Percentiles rank a stretch among this genome's conserved stretches.
These are phyloP conservation scores for Passerculus sandwichensis DNA, from an alignment of 2,797 vertebrate species.

Conservation along the genomic window DNA sequence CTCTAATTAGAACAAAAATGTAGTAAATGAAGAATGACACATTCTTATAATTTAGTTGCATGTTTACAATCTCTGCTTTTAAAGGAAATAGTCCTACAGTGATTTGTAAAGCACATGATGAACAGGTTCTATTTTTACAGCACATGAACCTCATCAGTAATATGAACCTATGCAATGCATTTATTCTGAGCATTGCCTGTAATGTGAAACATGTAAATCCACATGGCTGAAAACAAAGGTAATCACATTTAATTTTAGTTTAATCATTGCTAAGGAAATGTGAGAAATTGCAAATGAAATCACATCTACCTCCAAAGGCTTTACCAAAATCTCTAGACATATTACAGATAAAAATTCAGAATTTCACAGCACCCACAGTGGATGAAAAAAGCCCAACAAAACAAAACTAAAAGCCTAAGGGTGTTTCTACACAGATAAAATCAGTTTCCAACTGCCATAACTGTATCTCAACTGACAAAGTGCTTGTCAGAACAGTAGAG, in stretches of 20 bases:
- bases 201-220: constrained; percentile 26
- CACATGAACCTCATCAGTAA: constrained; percentile 22
- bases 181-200: constrained; percentile 29
- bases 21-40: neutral
- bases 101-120: neutral
- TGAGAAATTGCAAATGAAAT: constrained; percentile 6
- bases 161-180: neutral
- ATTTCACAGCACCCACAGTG: neutral
- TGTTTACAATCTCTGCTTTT: neutral
- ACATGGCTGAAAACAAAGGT: neutral
- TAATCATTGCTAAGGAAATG: neutral
- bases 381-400: neutral
- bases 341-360: neutral
- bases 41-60: neutral
- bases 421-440: neutral
- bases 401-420: neutral
- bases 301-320: neutral
- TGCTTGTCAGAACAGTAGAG: neutral
- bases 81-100: neutral
- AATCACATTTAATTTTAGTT: constrained; percentile 1
- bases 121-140: constrained; percentile 43
- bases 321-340: neutral
- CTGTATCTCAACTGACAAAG: neutral
- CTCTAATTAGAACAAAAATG: neutral
- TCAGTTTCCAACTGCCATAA: neutral